A percentile compares a stretch with the other conserved stretches of the same genome.
phyloP scores from a whole-genome alignment of 2,797 vertebrate genomes.

The Syndactyla subalaris region DNA sequence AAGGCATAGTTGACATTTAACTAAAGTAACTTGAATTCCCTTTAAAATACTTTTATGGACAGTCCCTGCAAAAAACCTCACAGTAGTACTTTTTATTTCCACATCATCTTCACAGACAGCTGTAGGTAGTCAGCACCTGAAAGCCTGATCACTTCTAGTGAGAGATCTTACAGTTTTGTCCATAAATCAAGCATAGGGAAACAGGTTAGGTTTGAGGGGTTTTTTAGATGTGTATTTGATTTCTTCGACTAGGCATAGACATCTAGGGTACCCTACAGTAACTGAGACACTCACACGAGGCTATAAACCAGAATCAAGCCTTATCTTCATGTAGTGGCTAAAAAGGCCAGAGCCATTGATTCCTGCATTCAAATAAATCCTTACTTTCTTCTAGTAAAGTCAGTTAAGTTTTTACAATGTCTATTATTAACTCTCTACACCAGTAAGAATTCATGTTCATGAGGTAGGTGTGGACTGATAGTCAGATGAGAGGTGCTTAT shows the following conservation, averaged over 20 bases:
- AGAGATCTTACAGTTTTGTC: neutral
- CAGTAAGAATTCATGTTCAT: neutral
- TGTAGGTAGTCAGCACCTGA: neutral
- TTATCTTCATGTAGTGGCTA: neutral
- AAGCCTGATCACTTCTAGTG: neutral
- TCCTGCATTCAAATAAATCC: neutral
- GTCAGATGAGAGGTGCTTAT: neutral
- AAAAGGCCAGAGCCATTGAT: neutral
- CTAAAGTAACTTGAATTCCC: neutral
- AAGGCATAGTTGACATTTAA: neutral
- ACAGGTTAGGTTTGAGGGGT: accelerated
- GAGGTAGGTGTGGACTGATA: neutral
- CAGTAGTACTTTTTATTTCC: neutral
- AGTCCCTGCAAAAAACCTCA: neutral
- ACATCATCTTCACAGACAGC: neutral
- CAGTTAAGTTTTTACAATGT: neutral
- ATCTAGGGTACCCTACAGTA: neutral
- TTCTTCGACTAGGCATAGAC: neutral
- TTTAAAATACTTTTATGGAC: neutral
- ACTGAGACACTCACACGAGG: neutral
- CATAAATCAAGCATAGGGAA: neutral
- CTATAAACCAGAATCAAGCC: neutral
- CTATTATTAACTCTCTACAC: neutral
- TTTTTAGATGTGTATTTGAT: neutral
- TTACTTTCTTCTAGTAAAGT: neutral